These are phyloP conservation scores for Centrocercus urophasianus DNA, from an alignment of 2,113 vertebrate genomes.

Conservation along the genomic window DNA sequence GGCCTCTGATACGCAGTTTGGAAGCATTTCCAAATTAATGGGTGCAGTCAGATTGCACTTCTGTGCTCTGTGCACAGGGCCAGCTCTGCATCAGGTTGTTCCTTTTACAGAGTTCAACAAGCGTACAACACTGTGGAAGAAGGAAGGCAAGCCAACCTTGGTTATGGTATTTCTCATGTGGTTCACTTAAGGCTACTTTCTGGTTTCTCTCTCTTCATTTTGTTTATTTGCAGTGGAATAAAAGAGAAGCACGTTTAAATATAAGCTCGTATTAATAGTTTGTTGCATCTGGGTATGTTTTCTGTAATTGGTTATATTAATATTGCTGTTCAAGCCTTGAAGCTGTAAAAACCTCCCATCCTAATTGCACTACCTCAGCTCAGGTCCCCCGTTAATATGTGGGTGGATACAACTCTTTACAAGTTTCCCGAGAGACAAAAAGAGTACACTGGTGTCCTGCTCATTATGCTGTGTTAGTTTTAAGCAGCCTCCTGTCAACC, in stretches of 20 bases:
- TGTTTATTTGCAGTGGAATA: not conserved
- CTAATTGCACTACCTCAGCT: conserved; percentile 6
- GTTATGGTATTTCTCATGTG: not conserved
- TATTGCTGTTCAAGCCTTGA: not conserved
- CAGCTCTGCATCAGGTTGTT: not conserved
- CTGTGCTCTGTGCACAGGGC: not conserved
- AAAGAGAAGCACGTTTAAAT: not conserved
- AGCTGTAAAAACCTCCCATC: conserved; percentile 30
- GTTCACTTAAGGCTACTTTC: not conserved
- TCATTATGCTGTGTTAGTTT: conserved; percentile 26
- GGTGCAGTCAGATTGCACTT: not conserved
- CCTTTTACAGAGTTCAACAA: not conserved
- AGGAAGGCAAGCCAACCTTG: not conserved
- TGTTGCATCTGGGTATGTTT: not conserved
- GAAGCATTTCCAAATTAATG: not conserved
- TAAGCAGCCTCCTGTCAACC: conserved; percentile 18
- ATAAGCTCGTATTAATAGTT: not conserved
- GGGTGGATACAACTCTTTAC: not conserved
- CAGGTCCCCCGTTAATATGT: conserved; percentile 5
- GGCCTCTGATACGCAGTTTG: fast-evolving
- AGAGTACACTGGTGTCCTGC: conserved; percentile 10
- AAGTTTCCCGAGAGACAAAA: not conserved
- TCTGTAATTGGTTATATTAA: not conserved
- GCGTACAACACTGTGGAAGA: not conserved
- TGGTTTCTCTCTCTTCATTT: not conserved